Conservation (phyloP, 1,140 invertebrate species). For the Procambarus clarkii region DNA sequence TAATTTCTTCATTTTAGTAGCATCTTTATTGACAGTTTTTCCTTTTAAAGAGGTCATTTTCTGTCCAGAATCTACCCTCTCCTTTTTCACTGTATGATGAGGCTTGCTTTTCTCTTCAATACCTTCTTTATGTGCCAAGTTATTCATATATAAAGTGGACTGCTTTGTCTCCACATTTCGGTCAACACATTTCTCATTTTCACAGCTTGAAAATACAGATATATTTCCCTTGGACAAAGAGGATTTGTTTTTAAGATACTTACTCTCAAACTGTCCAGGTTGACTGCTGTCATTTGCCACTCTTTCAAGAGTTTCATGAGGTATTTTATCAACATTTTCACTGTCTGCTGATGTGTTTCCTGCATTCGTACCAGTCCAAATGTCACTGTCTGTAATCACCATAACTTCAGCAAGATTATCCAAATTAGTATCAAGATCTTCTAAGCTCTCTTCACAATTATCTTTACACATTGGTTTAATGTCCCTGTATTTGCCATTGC, state of each 20-base stretch:
- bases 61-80: background rate
- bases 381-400: constrained; percentile 49
- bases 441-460: constrained; percentile 46
- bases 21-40: background rate
- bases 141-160: background rate
- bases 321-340: background rate
- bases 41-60: background rate
- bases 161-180: background rate
- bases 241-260: background rate
- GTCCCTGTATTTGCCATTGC: constrained; percentile 57
- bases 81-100: background rate
- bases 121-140: no score
- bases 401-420: constrained; percentile 60
- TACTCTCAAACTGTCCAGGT: background rate
- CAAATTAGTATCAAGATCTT: constrained; percentile 41
- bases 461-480: constrained; percentile 13
- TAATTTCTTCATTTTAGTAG: background rate
- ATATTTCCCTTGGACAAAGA: background rate
- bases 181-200: background rate
- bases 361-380: constrained; percentile 18
- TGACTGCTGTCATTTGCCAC: background rate
- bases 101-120: background rate
- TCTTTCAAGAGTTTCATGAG: background rate
- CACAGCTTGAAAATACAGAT: background rate
- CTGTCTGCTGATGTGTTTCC: background rate